Conservation (phyloP, 2,888 invertebrate genomes). For the Tanytarsus gracilentus region DNA sequence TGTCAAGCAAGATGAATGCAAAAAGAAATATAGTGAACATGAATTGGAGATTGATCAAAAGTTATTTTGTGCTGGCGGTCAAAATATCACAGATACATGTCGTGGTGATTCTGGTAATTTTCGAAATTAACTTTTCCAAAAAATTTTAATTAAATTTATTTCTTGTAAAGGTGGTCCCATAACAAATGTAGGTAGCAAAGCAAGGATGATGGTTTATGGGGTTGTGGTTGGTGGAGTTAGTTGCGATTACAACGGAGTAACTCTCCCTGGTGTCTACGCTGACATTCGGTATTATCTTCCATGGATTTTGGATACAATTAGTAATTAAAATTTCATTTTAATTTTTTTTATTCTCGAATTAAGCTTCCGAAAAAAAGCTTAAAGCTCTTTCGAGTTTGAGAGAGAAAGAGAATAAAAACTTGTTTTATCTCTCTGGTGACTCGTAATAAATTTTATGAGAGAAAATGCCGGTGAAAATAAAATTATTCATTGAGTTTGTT, state of each 20-base stretch:
- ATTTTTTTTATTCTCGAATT: too few relatives aligned
- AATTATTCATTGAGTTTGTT: too few relatives aligned
- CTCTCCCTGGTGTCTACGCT: conserved; percentile 9
- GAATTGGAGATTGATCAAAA: neutral
- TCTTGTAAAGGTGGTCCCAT: neutral
- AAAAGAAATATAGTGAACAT: neutral
- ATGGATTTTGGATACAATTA: conserved; percentile 16
- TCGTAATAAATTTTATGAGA: too few relatives aligned
- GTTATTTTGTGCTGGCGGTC: conserved; percentile 20
- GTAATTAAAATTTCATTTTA: neutral
- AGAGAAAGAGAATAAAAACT: too few relatives aligned
- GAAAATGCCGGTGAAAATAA: too few relatives aligned
- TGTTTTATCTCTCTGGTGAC: too few relatives aligned
- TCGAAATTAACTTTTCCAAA: neutral
- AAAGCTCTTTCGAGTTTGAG: too few relatives aligned
- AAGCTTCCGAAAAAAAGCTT: too few relatives aligned
- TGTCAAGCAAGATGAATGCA: neutral
- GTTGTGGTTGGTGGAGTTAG: conserved; percentile 2
- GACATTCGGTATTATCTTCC: conserved; percentile 2
- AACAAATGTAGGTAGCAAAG: neutral
- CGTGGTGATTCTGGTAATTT: conserved; percentile 7
- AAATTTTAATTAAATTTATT: neutral
- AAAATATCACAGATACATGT: conserved; percentile 19
- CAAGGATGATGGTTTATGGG: neutral
- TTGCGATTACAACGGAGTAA: neutral